Base-by-base conservation (phyloP, 2,113 vertebrate species). In the Pachypanchax playfairii region DNA sequence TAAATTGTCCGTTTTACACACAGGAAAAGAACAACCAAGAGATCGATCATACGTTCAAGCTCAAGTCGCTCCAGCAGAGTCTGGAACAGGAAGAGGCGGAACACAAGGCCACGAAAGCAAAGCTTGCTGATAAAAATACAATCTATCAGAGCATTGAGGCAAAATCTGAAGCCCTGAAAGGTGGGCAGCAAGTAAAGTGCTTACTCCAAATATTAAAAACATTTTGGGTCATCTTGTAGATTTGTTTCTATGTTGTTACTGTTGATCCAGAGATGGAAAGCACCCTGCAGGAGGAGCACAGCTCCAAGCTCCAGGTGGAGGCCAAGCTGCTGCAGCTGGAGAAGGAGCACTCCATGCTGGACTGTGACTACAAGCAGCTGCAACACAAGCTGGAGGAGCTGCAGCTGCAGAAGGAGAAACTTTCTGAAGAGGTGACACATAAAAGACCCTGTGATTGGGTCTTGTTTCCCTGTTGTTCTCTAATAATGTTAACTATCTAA, bases 21-120 rank as follows among this genome's bases (percentile, higher is more conserved):
- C n/a, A 99, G 97, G 95, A 95, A 82, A 98, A 96, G 79, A 96
- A 87, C 88, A 98, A 96, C 77, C 93, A 95, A 90, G 97, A 98
- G 91, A 98, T 99, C 54, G 94, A 99, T 68, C 90, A 96, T 90
- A 96, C 93, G 0, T 98, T 97, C 71, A 96, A 96, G 86, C 91
- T 98, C 39, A 98, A 96, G 92, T 93, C 93, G 15, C 87, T 95
- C 70, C 96, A 98, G 84, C 96, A 99, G 89, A 93, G 90, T 74
- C 87, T 98, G 65, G 97, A 98, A 82, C 95, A 96, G 81, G 96
- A 98, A 77, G 95, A 96, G 86, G 90, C 90, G 1, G 97, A 96
- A 42, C 97, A 99, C 80, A 96, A 94, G 79, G 88, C 92, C 71
- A 94, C 95, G 31, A 97, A 94, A 89, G 91, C 94, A 57, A 92